These are phyloP conservation scores for Imbricaverruca yamaguchii DNA, from an alignment of 2,888 invertebrate genomes.

Conservation along the genomic window DNA sequence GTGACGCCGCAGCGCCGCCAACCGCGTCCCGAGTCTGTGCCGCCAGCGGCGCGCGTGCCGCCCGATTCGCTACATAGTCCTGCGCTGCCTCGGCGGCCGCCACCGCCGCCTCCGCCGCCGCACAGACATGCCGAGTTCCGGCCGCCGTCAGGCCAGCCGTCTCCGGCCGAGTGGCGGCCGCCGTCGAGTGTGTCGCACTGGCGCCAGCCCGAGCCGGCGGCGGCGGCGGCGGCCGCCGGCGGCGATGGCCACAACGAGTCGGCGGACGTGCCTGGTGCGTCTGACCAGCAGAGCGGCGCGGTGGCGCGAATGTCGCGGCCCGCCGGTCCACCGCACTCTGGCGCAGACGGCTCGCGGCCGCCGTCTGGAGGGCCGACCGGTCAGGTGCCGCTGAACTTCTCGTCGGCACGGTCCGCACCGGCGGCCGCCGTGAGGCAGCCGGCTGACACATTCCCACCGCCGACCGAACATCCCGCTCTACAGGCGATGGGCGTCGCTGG, in stretches of 20 bases:
- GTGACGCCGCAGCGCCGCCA: background rate
- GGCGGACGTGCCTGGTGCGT: too few relatives aligned
- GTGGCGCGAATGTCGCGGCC: too few relatives aligned
- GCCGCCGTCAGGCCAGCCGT: background rate
- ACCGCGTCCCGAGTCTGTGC: conserved; percentile 21
- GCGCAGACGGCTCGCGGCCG: background rate
- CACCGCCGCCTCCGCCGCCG: too few relatives aligned
- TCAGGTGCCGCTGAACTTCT: background rate
- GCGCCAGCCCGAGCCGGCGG: background rate
- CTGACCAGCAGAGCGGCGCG: too few relatives aligned
- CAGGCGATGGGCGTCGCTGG: too few relatives aligned
- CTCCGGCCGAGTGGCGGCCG: too few relatives aligned
- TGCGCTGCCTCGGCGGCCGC: too few relatives aligned
- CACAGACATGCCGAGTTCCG: background rate
- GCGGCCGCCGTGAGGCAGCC: background rate
- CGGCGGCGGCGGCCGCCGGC: background rate
- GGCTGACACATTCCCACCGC: background rate
- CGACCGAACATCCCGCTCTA: too few relatives aligned
- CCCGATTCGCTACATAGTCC: background rate
- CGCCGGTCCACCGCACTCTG: background rate
- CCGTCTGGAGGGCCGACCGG: background rate
- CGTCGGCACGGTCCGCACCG: background rate
- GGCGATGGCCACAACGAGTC: too few relatives aligned
- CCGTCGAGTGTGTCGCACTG: too few relatives aligned
- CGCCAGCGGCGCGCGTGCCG: conserved; percentile 20